phyloP scores from a whole-genome alignment of 2,113 vertebrate genomes.

The Fregata magnificens region DNA sequence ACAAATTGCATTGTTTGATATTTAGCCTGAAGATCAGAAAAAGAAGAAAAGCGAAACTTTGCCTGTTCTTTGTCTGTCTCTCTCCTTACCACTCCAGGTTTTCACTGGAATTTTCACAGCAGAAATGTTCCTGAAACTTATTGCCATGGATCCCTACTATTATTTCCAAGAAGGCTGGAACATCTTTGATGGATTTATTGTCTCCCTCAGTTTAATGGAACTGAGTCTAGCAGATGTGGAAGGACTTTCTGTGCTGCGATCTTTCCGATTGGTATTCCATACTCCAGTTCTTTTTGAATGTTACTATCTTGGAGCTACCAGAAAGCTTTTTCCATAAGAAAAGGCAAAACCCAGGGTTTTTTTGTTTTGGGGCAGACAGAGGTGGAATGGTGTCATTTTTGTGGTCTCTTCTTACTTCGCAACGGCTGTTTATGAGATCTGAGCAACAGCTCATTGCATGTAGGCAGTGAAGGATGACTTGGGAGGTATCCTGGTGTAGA shows the following conservation, averaged over 20 bases:
- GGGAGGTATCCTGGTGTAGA: neutral
- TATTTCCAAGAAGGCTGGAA: constrained; percentile 99
- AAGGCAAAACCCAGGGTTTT: neutral
- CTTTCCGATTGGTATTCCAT: constrained; percentile 92
- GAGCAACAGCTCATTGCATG: neutral
- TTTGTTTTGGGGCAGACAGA: neutral
- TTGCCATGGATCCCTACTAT: constrained; percentile 99
- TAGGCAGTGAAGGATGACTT: neutral
- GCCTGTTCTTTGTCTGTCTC: neutral
- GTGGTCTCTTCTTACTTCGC: neutral
- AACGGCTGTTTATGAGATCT: neutral
- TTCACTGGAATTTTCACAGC: constrained; percentile 98
- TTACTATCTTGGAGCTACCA: neutral
- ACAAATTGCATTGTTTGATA: neutral
- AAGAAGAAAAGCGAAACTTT: fast-evolving
- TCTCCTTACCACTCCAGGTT: constrained; percentile 75
- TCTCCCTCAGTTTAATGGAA: constrained; percentile 97
- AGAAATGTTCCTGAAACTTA: constrained; percentile 97
- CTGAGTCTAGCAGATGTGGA: constrained; percentile 91
- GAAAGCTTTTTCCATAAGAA: neutral
- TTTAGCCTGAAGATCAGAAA: neutral
- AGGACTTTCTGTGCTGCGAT: constrained; percentile 95
- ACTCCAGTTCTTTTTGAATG: neutral
- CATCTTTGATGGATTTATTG: constrained; percentile 98
- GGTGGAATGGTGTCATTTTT: neutral